These are phyloP conservation scores for Drosophila nigricruria DNA, from an alignment of 2,888 invertebrate species.

Conservation along the genomic window DNA sequence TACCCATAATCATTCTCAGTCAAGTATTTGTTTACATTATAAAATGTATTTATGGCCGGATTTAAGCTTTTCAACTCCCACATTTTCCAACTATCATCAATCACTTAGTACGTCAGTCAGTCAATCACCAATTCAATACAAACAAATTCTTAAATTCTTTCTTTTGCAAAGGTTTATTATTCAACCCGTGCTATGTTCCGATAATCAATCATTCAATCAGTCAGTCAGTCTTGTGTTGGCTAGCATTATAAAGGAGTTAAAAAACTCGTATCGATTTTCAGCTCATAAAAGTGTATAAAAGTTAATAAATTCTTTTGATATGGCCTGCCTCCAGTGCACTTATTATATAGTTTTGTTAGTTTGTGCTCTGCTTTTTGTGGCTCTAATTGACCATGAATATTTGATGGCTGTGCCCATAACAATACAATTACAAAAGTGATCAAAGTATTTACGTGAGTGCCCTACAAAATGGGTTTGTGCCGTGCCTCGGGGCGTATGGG, in stretches of 20 bases:
- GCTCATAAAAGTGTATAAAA: no score
- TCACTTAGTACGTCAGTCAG: neutral
- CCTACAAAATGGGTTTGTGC: conserved; percentile 40
- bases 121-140: neutral
- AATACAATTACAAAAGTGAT: conserved; percentile 56
- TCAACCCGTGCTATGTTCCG: neutral
- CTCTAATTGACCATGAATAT: conserved; percentile 66
- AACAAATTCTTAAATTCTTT: neutral
- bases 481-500: conserved; percentile 34
- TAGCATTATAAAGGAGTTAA: neutral
- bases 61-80: neutral
- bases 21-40: neutral
- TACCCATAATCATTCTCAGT: neutral
- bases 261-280: conserved; percentile 3
- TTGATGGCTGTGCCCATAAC: conserved; percentile 55
- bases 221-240: neutral
- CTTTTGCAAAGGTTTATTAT: neutral
- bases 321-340: neutral
- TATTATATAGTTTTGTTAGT: conserved; percentile 10
- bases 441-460: conserved; percentile 59
- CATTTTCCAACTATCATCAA: neutral
- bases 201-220: conserved; percentile 1
- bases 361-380: conserved; percentile 12
- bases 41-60: neutral
- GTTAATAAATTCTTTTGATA: neutral